Base-by-base conservation (phyloP, 2,113 vertebrate species). In the Tychaedon coryphoeus region DNA sequence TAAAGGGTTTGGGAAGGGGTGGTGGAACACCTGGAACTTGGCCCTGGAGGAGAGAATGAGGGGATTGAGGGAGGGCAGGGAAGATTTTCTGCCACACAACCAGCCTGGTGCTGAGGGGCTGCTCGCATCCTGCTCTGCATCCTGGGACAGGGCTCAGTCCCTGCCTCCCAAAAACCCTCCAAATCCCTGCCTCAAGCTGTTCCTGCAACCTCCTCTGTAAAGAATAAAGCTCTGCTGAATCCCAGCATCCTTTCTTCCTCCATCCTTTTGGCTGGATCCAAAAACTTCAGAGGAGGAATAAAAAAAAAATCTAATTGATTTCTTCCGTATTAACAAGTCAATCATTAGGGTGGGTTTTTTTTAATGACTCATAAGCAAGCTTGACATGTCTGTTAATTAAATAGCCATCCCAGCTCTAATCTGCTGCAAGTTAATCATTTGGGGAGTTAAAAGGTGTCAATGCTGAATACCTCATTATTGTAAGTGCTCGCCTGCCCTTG, bases 321-420 rank as follows among this genome's bases (percentile, higher is more conserved):
- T 97, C 92, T 92, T 97, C 91, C 11, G 9, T 87, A 77, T 97
- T 96, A 98, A 98, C 90, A 95, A 98, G 97, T 98, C 97, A 98
- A 97, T 98, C 96, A 97, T 48, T n/a, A 74, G 93, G 95, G 90
- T 95, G 91, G 18, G 9, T 54, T 53, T 93, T 93, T 91, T 95
- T 96, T 96, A 98, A 97, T 97, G 97, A 97, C 96, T 97, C 95
- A 86, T 87, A 96, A 98, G 97, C 96, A 98, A 97, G 97, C 97
- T 97, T 97, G 97, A 97, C 97, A 7, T 96, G 97, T 95, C 84
- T 97, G 97, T 97, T 98, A 98, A 98, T 98, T 98, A 98, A 98
- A 98, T 97, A 97, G 95, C 97, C 97, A 96, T 98, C 96, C 97
- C 29, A 64, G 88, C 93, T 97, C 96, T 98, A 97, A 97, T 97